Conservation (phyloP, 2,797 vertebrate species). For the Cossypha caffra region DNA sequence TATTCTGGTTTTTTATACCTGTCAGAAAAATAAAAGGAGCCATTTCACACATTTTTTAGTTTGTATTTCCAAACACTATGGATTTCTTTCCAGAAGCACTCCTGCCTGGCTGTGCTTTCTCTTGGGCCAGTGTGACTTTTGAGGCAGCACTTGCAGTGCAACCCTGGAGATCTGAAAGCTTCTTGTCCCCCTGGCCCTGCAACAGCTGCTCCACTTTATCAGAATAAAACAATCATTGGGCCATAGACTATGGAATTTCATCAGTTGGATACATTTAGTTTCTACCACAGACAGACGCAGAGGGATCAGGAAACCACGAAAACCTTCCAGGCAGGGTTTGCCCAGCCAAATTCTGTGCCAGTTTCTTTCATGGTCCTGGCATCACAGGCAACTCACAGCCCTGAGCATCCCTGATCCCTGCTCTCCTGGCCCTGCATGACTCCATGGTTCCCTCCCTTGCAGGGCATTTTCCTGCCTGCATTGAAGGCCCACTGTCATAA, state of each 20-base stretch:
- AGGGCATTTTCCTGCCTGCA: not conserved
- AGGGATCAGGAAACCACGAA: not conserved
- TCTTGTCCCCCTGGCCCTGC: not conserved
- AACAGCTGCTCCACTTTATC: not conserved
- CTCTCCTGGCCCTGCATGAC: not conserved
- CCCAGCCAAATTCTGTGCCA: not conserved
- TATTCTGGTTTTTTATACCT: not conserved
- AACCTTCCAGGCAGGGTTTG: not conserved
- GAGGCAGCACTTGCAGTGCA: not conserved
- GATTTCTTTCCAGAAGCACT: not conserved
- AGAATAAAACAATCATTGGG: not conserved
- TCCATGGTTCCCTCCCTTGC: not conserved
- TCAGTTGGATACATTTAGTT: not conserved
- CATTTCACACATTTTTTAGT: not conserved
- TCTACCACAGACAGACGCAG: not conserved
- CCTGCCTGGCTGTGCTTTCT: not conserved
- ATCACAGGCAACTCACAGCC: accelerated
- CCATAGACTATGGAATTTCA: not conserved
- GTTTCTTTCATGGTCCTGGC: not conserved
- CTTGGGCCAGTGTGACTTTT: not conserved
- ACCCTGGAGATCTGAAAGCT: not conserved
- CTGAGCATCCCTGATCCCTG: not conserved
- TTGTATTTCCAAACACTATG: not conserved
- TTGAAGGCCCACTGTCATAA: accelerated
- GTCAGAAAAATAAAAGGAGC: not conserved